Evolutionary conservation across 2,888 invertebrate genomes (phyloP).

Genomic region (Harmothoe impar): DNA sequence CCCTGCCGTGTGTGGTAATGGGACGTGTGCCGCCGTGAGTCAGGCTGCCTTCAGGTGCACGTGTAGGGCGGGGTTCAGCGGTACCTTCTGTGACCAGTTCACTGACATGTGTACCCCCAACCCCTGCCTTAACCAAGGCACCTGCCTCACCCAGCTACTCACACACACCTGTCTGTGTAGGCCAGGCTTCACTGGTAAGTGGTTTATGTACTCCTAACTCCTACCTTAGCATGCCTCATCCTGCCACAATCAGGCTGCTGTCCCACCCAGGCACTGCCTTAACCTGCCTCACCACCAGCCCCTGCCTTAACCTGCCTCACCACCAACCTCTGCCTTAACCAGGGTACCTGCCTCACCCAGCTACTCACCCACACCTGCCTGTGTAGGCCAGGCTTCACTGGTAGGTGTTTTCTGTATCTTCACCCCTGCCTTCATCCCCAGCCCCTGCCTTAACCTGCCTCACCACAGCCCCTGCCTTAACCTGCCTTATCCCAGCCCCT

Average conservation of each 20-base stretch:
- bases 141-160: not conserved
- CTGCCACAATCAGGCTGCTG: too few relatives aligned
- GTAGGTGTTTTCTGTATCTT: too few relatives aligned
- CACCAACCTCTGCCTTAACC: constrained; percentile 34
- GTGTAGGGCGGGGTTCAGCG: not conserved
- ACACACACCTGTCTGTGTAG: constrained; percentile 28
- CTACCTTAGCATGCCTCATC: too few relatives aligned
- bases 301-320: too few relatives aligned
- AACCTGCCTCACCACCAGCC: too few relatives aligned
- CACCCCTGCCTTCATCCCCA: too few relatives aligned
- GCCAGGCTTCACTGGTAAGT: constrained; percentile 47
- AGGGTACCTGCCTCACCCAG: not conserved
- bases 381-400: too few relatives aligned
- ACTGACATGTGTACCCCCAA: constrained; percentile 38
- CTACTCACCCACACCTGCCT: too few relatives aligned
- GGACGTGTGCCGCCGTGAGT: not conserved
- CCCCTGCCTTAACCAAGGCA: constrained; percentile 34
- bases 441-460: too few relatives aligned
- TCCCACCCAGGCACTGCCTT: too few relatives aligned
- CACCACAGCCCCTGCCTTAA: too few relatives aligned
- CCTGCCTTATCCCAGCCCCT: too few relatives aligned
- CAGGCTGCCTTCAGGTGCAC: constrained; percentile 23
- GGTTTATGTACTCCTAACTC: not conserved
- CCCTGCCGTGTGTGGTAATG: constrained; percentile 18
- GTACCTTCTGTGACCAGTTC: constrained; percentile 46